Percentiles rank a stretch among this genome's conserved stretches.
These are phyloP conservation scores for Sarcophaga rosellei DNA, from an alignment of 2,888 invertebrate genomes.

Conservation along the genomic window DNA sequence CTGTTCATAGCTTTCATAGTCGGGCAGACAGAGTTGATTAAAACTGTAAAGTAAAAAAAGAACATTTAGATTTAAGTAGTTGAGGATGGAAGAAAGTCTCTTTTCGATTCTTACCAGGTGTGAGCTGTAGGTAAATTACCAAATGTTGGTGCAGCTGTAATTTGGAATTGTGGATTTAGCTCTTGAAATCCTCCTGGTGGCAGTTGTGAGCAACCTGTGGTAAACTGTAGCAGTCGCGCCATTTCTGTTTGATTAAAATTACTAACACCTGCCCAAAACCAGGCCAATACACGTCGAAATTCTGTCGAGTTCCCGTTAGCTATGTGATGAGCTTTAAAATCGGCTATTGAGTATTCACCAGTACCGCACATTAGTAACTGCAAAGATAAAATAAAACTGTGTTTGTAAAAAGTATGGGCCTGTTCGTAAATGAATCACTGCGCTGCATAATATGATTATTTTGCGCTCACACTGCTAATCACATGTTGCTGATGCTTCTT, in stretches of 20 bases:
- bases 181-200: constrained; percentile 95
- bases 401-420: neutral
- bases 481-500: no score
- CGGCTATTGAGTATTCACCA: constrained; percentile 94
- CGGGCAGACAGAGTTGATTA: constrained; percentile 97
- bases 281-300: constrained; percentile 91
- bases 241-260: constrained; percentile 96
- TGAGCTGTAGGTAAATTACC: constrained; percentile 96
- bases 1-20: constrained; percentile 96
- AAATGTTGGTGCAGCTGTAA: constrained; percentile 93
- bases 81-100: neutral
- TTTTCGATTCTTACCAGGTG: constrained; percentile 86
- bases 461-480: no score
- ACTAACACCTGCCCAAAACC: constrained; percentile 95
- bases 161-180: constrained; percentile 94
- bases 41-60: constrained; percentile 84
- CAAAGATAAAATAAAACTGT: constrained; percentile 75
- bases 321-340: constrained; percentile 94
- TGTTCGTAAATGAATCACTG: no score
- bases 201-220: constrained; percentile 95
- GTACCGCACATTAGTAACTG: constrained; percentile 96
- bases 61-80: neutral
- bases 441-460: no score
- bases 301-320: constrained; percentile 91
- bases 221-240: constrained; percentile 95